phyloP scores from a whole-genome alignment of 2,888 invertebrate genomes.

The Leptothorax acervorum region DNA sequence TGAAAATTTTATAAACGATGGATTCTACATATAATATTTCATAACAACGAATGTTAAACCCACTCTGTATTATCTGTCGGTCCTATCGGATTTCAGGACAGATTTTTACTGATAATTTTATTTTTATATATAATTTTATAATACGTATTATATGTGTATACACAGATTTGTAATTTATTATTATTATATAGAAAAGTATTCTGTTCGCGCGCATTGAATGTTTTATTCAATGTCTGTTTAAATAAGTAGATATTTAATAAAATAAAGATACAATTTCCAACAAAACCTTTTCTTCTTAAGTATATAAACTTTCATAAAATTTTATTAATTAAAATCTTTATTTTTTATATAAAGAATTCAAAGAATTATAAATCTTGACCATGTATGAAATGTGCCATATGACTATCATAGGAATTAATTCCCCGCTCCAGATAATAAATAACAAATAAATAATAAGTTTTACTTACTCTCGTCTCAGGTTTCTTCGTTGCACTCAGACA shows the following conservation, averaged over 20 bases:
- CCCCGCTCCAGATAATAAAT: background rate
- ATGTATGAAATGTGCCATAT: background rate
- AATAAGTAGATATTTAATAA: background rate
- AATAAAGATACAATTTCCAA: background rate
- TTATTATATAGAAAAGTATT: background rate
- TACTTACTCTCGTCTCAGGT: background rate
- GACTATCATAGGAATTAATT: background rate
- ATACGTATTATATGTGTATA: background rate
- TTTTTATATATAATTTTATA: too few species aligned
- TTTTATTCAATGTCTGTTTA: background rate
- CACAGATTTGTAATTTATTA: background rate
- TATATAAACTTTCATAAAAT: background rate
- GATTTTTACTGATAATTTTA: slow-evolving; percentile 5
- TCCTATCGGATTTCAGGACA: background rate
- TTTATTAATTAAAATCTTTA: background rate
- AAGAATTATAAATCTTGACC: background rate
- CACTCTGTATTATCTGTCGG: background rate
- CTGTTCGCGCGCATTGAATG: background rate
- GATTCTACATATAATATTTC: background rate
- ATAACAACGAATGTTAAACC: background rate
- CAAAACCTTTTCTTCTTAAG: too few species aligned
- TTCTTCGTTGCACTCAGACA: background rate
- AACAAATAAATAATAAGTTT: background rate
- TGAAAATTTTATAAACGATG: background rate
- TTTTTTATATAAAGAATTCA: background rate